These are phyloP conservation scores for Cyphomyrmex costatus DNA, from an alignment of 1,140 invertebrate species.

Conservation along the genomic window DNA sequence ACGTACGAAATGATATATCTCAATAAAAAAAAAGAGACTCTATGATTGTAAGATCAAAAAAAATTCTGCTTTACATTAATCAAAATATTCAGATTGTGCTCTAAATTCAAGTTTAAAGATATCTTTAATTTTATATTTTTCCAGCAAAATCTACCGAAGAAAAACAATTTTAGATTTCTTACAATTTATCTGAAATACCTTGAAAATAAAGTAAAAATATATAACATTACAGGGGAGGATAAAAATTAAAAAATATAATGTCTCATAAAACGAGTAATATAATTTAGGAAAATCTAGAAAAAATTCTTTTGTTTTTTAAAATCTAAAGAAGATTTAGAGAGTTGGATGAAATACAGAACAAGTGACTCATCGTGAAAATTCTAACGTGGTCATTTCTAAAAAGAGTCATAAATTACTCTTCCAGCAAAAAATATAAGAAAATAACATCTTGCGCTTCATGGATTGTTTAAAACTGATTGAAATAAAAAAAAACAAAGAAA, in stretches of 20 bases:
- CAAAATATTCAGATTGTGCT: not conserved
- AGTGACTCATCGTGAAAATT: not conserved
- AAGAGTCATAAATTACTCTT: no score
- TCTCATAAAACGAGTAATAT: constrained; percentile 8
- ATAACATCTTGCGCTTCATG: not conserved
- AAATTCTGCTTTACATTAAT: not conserved
- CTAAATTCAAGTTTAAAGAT: not conserved
- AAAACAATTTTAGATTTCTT: not conserved
- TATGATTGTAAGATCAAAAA: not conserved
- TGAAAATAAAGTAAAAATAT: not conserved
- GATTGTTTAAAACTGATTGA: not conserved
- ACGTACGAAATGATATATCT: not conserved
- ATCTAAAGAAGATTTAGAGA: not conserved
- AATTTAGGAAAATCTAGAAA: not conserved
- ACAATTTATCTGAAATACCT: not conserved
- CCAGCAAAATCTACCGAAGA: not conserved
- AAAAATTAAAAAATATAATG: not conserved
- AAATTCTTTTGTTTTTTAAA: not conserved
- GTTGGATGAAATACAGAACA: not conserved
- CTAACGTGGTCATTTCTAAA: not conserved
- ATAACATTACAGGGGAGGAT: no score
- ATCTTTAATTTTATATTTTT: constrained; percentile 5
- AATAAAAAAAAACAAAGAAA: no score
- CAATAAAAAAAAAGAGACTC: not conserved
- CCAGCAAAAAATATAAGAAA: not conserved